These are phyloP conservation scores for Argyresthia goedartella DNA, from an alignment of 2,888 invertebrate genomes.

Conservation along the genomic window DNA sequence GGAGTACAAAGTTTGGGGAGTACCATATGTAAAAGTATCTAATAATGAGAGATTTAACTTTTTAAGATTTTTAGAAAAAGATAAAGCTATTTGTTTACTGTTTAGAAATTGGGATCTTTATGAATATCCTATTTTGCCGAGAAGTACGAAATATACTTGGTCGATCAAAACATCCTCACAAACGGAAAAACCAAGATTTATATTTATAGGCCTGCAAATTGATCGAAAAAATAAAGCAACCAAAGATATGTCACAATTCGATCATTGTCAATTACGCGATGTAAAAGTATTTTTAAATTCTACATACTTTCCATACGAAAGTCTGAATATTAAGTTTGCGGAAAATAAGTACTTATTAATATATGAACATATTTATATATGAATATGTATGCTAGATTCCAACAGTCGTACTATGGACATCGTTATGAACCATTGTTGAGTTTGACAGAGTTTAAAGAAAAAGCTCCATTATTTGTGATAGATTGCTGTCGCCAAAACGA, in stretches of 20 bases:
- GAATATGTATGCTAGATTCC: conserved; percentile 10
- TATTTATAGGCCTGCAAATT: conserved; percentile 34
- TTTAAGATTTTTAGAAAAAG: conserved; percentile 16
- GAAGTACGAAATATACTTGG: conserved; percentile 24
- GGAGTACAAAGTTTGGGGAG: conserved; percentile 7
- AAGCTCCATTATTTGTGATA: conserved; percentile 20
- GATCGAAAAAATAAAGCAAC: conserved; percentile 21
- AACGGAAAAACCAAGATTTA: conserved; percentile 29
- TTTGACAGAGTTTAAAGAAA: conserved; percentile 14
- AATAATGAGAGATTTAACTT: conserved; percentile 4
- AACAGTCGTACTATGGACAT: conserved; percentile 9
- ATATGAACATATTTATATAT: too few relatives aligned
- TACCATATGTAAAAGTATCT: conserved; percentile 1
- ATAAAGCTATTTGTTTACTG: conserved; percentile 20
- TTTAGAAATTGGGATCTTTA: conserved; percentile 35
- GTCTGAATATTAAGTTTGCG: conserved; percentile 3
- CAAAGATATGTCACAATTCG: conserved; percentile 16
- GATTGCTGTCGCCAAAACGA: conserved; percentile 16
- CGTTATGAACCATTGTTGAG: conserved; percentile 8
- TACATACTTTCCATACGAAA: conserved; percentile 8
- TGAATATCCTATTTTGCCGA: conserved; percentile 28
- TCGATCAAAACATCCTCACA: conserved; percentile 24
- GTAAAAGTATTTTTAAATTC: conserved; percentile 9
- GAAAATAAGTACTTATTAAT: conserved; percentile 3
- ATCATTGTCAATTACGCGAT: conserved; percentile 16